These are phyloP conservation scores for Herpetotheres cachinnans DNA, from an alignment of 2,113 vertebrate species.

Conservation along the genomic window DNA sequence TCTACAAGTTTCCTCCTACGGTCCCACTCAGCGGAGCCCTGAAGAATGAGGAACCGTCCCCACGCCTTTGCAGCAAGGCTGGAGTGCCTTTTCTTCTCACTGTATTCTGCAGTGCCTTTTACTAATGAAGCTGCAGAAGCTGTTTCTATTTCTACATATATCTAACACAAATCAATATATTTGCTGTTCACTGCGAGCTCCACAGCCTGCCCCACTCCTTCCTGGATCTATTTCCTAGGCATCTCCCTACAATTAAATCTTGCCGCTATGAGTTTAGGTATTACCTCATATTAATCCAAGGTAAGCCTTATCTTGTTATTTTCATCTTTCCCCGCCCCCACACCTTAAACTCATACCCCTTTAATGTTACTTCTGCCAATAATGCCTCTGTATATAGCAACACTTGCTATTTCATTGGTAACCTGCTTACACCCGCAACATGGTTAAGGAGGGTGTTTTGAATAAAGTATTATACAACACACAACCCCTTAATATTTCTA, in stretches of 20 bases:
- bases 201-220: not conserved
- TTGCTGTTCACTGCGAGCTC: not conserved
- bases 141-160: not conserved
- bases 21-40: not conserved
- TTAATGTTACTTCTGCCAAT: not conserved
- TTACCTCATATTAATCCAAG: not conserved
- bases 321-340: not conserved
- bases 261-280: not conserved
- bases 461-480: not conserved
- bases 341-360: not conserved
- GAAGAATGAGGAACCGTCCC: not conserved
- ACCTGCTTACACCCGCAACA: not conserved
- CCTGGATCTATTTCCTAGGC: not conserved
- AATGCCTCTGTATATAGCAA: not conserved
- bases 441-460: not conserved
- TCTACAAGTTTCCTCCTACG: not conserved
- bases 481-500: not conserved
- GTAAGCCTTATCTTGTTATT: not conserved
- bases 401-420: not conserved
- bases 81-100: not conserved
- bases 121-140: not conserved
- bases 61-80: not conserved
- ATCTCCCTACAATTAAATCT: not conserved
- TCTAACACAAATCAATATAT: not conserved
- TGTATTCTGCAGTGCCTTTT: not conserved